phyloP scores from a whole-genome alignment of 2,888 invertebrate genomes.

The Ecdyonurus torrentis region DNA sequence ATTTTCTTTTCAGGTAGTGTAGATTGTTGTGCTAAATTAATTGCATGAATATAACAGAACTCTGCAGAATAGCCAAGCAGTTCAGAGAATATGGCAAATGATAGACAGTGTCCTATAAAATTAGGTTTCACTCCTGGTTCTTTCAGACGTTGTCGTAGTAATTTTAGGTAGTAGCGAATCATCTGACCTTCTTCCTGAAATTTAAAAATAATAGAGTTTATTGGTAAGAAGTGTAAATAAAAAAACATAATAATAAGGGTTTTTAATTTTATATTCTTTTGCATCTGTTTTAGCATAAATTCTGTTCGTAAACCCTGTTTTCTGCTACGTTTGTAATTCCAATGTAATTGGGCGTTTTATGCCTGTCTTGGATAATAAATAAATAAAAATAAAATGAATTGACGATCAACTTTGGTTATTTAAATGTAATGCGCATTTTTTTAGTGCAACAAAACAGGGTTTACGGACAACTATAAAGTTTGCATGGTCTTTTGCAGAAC shows the following conservation, averaged over 20 bases:
- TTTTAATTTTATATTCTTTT: background rate
- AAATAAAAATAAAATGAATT: no score
- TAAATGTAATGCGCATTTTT: no score
- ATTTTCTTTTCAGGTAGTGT: conserved; percentile 14
- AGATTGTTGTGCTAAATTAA: conserved; percentile 13
- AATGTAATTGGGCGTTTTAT: no score
- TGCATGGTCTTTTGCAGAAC: no score
- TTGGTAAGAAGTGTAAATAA: no score
- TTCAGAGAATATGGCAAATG: conserved; percentile 14
- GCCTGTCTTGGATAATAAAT: no score
- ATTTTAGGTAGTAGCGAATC: conserved; percentile 10
- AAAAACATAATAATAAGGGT: no score
- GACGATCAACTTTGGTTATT: no score
- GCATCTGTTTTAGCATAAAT: background rate
- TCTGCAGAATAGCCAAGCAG: conserved; percentile 13
- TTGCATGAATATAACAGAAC: conserved; percentile 15
- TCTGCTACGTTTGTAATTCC: no score
- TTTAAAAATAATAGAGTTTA: background rate
- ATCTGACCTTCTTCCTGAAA: conserved; percentile 13
- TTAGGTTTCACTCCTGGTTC: conserved; percentile 11
- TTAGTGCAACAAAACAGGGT: no score
- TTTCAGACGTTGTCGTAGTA: conserved; percentile 11
- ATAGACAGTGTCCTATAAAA: conserved; percentile 11
- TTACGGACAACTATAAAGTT: no score
- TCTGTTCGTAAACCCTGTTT: no score